Base-by-base conservation (phyloP, 1,140 invertebrate species). In the Leptoteleia sp. region DNA sequence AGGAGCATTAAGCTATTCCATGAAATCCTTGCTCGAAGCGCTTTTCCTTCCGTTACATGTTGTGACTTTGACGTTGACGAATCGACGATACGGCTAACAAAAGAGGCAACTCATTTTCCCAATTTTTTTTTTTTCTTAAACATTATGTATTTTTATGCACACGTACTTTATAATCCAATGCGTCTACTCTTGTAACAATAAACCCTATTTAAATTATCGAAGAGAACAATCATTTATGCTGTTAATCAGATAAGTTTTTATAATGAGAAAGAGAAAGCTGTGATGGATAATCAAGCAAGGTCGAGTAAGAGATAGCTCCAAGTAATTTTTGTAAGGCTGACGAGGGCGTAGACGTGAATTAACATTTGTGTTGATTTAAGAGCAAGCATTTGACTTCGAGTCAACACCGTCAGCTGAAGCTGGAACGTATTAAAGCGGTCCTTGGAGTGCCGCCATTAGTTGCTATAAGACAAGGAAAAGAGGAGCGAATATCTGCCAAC, bases 1-100 rank as follows among this genome's bases (percentile, higher is more conserved):
- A 80, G 71, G 65, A 76, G 65, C 77, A 76, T 80, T 80, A 80
- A 71, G 61, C 72, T 76, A 75, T 79, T 72, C 37, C 29, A 17
- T 68, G 50, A 77, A 73, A 57, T 79, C 62, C 55, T 65, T 45
- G 45, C 48, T 48, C 9, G n/a, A 35, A 67, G 47, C 61, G 47
- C 42, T 52, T 67, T 77, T 75, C 50, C 65, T 76, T 75, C 52
- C 54, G 45, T 55, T 31, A 42, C 55, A 62, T 27, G 42, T 59
- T 62, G 35, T 62, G 55, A 72, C 62, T 75, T 75, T 79, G 70
- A 75, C 71, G 59, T 75, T 70, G 77, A 79, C 70, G 64, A 65
- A 75, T 75, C 17, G 55, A 70, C 38, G 54, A 57, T 50, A 54
- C 43, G 12, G 47, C 16, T 45, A 15, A 25, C 33, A n/a, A 57